Conservation (phyloP, 2,113 vertebrate genomes). For the Grammomys dolichurus region DNA sequence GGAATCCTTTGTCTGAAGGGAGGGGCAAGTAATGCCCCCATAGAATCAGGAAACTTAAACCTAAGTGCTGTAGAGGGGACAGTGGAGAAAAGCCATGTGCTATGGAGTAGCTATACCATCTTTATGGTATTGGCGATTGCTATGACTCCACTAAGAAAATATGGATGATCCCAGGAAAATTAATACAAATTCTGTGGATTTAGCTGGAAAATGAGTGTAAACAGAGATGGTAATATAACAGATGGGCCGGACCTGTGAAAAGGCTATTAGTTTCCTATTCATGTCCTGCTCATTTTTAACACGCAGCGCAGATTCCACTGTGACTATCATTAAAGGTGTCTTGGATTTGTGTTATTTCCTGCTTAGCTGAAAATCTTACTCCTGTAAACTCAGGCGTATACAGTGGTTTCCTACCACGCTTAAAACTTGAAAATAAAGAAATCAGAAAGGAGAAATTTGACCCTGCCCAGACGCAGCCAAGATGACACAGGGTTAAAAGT, state of each 20-base stretch:
- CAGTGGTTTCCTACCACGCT: background rate
- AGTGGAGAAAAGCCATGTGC: background rate
- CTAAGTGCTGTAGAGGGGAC: background rate
- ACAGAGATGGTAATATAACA: background rate
- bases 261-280: background rate
- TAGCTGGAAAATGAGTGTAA: background rate
- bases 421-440: slow-evolving; percentile 10
- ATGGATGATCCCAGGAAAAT: background rate
- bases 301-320: background rate
- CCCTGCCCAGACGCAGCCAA: background rate
- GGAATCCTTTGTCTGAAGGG: background rate
- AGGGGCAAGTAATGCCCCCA: background rate
- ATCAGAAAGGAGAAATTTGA: background rate
- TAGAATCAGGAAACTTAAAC: background rate
- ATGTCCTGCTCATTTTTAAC: background rate
- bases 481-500: slow-evolving; percentile 66
- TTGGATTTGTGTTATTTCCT: background rate
- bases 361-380: slow-evolving; percentile 4
- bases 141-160: background rate
- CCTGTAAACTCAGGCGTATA: background rate
- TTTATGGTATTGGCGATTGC: background rate
- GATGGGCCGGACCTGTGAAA: background rate
- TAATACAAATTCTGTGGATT: background rate
- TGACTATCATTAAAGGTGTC: background rate
- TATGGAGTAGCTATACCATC: background rate